Evolutionary conservation across 2,888 invertebrate species (phyloP).

Genomic region (Caenorhabditis sinica): DNA sequence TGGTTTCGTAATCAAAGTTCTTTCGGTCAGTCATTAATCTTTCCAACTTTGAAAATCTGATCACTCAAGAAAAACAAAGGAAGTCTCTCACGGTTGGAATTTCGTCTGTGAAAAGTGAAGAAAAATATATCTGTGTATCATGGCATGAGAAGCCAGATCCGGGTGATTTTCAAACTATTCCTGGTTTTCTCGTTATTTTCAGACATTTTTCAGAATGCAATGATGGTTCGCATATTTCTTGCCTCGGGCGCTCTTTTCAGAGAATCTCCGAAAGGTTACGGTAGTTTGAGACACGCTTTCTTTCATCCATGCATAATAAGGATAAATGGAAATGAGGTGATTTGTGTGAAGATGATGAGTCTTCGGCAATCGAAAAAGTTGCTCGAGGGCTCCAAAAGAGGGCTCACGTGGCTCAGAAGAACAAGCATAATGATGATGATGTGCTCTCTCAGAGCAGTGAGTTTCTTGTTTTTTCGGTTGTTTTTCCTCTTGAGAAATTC

Average conservation of each 20-base stretch:
- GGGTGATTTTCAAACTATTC: neutral
- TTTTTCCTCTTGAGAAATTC: slow-evolving; percentile 45
- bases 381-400: slow-evolving; percentile 26
- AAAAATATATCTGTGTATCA: too few species aligned
- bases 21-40: neutral
- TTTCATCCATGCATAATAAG: neutral
- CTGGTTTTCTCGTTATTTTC: neutral
- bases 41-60: neutral
- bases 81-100: too few species aligned
- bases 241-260: slow-evolving; percentile 7
- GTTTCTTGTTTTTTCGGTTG: slow-evolving; percentile 44
- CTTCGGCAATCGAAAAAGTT: slow-evolving; percentile 12
- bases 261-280: slow-evolving; percentile 10
- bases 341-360: slow-evolving; percentile 19
- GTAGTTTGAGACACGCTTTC: slow-evolving; percentile 6
- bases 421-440: slow-evolving; percentile 51
- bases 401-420: slow-evolving; percentile 32
- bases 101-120: too few species aligned
- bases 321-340: slow-evolving; percentile 26
- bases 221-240: neutral
- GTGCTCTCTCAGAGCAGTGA: slow-evolving; percentile 36
- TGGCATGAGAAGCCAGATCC: too few species aligned
- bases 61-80: too few species aligned
- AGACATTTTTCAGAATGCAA: neutral
- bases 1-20: slow-evolving; percentile 5